A percentile compares a stretch with the other conserved stretches of the same genome.
Evolutionary conservation across 30 jellyfish, hydroid and myxozoan species (phyloP).

Genomic region (Phacellophora camtschatica): DNA sequence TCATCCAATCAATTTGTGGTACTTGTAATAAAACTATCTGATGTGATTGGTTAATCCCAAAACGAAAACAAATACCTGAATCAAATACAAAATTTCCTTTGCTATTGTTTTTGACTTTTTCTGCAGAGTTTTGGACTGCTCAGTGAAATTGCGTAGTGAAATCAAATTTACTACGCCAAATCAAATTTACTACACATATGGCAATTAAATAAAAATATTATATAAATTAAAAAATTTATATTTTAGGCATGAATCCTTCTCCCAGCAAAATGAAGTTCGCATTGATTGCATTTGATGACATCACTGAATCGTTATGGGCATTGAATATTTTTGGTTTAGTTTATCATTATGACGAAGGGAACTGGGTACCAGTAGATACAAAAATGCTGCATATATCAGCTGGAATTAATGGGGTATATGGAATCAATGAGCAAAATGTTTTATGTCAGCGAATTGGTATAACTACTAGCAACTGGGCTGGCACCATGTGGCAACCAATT

Average conservation of each 20-base stretch:
- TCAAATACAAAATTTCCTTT: too few species aligned
- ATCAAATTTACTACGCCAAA: too few species aligned
- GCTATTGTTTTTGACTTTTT: too few species aligned
- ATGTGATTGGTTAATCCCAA: too few species aligned
- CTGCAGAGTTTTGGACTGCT: too few species aligned
- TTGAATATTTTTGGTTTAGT: neutral
- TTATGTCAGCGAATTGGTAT: conserved; percentile 3
- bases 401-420: conserved; percentile 18
- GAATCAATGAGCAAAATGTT: neutral
- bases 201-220: neutral
- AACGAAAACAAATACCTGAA: too few species aligned
- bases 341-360: conserved; percentile 4
- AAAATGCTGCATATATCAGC: conserved; percentile 10
- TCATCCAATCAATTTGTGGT: too few species aligned
- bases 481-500: conserved; percentile 10
- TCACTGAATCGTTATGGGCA: conserved; percentile 15
- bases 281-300: neutral
- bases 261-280: conserved; percentile 11
- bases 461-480: neutral
- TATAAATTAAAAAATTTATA: neutral
- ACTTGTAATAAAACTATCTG: too few species aligned
- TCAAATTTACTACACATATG: too few species aligned
- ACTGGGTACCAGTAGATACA: neutral
- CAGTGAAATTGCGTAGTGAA: too few species aligned
- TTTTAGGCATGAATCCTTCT: conserved; percentile 8